Evolutionary conservation across 1,140 invertebrate species (phyloP).

Genomic region (Trissolcus basalis): DNA sequence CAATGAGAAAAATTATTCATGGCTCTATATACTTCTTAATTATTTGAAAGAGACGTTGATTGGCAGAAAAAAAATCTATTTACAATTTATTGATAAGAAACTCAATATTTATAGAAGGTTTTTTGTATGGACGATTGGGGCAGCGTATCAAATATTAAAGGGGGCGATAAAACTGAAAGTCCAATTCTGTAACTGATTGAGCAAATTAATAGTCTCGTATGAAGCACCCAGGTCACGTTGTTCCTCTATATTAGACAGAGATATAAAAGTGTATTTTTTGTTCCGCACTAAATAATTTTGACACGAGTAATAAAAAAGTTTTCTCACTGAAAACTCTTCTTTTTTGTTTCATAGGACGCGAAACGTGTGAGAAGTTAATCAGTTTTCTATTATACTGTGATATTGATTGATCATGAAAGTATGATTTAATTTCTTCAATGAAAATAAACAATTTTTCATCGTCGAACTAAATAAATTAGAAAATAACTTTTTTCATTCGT

Average conservation of each 20-base stretch:
- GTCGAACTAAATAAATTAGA: too few species aligned
- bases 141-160: too few species aligned
- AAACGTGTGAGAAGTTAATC: slow-evolving; percentile 13
- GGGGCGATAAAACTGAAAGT: slow-evolving; percentile 29
- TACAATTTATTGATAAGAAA: too few species aligned
- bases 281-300: slow-evolving; percentile 30
- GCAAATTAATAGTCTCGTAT: slow-evolving; percentile 37
- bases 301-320: slow-evolving; percentile 30
- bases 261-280: slow-evolving; percentile 44
- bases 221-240: slow-evolving; percentile 29
- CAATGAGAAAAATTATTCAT: too few species aligned
- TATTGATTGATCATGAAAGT: neutral
- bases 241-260: slow-evolving; percentile 46
- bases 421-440: neutral
- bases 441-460: too few species aligned
- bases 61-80: too few species aligned
- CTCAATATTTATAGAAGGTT: too few species aligned
- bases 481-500: too few species aligned
- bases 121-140: too few species aligned
- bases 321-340: slow-evolving; percentile 9
- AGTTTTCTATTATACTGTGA: slow-evolving; percentile 3
- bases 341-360: slow-evolving; percentile 6
- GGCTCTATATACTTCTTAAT: too few species aligned
- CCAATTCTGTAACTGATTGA: slow-evolving; percentile 41
- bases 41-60: too few species aligned